A percentile compares a stretch with the other conserved stretches of the same genome.
Evolutionary conservation across 2,888 invertebrate species (phyloP).

Genomic region (Ichneumoninae sp.): DNA sequence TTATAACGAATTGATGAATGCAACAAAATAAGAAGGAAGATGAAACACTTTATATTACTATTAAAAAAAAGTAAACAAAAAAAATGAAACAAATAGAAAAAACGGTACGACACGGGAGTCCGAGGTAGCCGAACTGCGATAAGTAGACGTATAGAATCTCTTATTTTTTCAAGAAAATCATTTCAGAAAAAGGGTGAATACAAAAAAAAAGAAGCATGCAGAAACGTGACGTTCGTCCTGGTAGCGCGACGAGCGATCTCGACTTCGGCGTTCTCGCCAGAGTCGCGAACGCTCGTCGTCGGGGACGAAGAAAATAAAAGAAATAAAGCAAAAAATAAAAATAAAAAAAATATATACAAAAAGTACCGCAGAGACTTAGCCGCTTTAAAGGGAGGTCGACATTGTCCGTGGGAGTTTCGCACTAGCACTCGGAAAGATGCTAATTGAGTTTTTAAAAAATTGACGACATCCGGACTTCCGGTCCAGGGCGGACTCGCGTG

Average conservation of each 20-base stretch:
- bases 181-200: conserved; percentile 65
- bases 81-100: conserved; percentile 9
- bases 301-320: conserved; percentile 64
- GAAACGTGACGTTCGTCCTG: conserved; percentile 65
- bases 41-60: conserved; percentile 37
- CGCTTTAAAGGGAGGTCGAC: conserved; percentile 71
- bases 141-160: conserved; percentile 77
- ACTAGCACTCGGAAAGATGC: conserved; percentile 14
- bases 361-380: conserved; percentile 73
- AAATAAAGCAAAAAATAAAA: conserved; percentile 47
- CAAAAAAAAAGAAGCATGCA: conserved; percentile 60
- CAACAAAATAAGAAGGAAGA: conserved; percentile 59
- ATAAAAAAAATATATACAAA: not conserved
- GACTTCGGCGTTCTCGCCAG: conserved; percentile 5
- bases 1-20: conserved; percentile 13
- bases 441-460: conserved; percentile 37
- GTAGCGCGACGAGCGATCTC: not conserved
- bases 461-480: conserved; percentile 31
- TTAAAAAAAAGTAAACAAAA: too few species aligned
- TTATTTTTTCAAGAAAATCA: conserved; percentile 80
- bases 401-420: conserved; percentile 39
- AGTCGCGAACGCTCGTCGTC: conserved; percentile 23
- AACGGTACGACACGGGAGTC: conserved; percentile 44
- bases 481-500: conserved; percentile 10
- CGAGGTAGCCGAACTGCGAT: conserved; percentile 67